Conservation (phyloP, 1,140 invertebrate species). For the Polypedilum vanderplanki region DNA sequence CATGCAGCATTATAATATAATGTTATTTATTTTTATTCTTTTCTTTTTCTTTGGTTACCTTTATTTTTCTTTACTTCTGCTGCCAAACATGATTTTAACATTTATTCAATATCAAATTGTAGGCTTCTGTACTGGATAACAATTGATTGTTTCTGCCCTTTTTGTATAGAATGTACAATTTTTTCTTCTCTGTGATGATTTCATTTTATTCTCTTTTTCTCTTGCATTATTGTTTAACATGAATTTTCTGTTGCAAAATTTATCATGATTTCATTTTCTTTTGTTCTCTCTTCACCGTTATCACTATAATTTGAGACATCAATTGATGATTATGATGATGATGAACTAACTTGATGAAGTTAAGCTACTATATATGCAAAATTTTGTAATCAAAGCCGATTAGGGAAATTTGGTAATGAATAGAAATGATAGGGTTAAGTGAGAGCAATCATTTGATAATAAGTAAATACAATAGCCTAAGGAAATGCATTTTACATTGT, state of each 20-base stretch:
- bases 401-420: too few relatives aligned
- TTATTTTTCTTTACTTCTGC: background rate
- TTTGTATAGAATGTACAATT: background rate
- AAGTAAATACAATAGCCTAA: too few relatives aligned
- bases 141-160: slow-evolving; percentile 16
- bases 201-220: background rate
- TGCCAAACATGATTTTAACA: slow-evolving; percentile 13
- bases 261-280: background rate
- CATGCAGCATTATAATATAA: background rate
- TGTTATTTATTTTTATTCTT: background rate
- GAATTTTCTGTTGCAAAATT: background rate
- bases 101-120: slow-evolving; percentile 2
- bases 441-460: too few relatives aligned
- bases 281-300: background rate
- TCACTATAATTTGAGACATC: background rate
- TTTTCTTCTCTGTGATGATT: background rate
- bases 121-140: slow-evolving; percentile 3
- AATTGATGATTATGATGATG: too few relatives aligned
- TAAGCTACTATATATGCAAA: too few relatives aligned
- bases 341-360: too few relatives aligned
- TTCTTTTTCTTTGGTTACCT: background rate
- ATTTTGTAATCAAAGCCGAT: too few relatives aligned
- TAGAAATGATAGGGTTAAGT: too few relatives aligned
- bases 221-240: slow-evolving; percentile 23
- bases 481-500: too few relatives aligned